Conservation (phyloP, 2,113 vertebrate genomes). For the Pungitius pungitius region DNA sequence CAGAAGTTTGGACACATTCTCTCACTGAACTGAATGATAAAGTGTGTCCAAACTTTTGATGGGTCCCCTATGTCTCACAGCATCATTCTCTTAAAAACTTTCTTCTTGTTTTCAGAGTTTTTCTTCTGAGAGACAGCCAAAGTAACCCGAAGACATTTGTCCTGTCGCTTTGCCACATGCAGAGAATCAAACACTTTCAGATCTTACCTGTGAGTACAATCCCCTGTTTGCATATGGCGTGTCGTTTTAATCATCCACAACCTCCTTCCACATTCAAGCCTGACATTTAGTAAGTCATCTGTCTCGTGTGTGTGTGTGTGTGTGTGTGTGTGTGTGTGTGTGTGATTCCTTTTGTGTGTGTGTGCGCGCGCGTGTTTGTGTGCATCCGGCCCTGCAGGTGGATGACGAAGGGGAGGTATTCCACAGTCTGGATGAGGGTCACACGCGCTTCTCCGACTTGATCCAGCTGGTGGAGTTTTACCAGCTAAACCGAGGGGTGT, state of each 20-base stretch:
- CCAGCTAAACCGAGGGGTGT: conserved; percentile 92
- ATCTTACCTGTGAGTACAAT: conserved; percentile 92
- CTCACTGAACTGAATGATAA: no score
- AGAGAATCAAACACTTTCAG: conserved; percentile 98
- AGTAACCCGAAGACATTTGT: conserved; percentile 98
- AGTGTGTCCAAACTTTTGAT: no score
- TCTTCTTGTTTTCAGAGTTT: conserved; percentile 84
- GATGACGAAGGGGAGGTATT: conserved; percentile 91
- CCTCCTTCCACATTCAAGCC: not conserved
- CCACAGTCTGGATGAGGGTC: conserved; percentile 94
- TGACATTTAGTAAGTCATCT: not conserved
- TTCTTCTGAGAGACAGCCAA: conserved; percentile 97
- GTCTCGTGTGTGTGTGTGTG: not conserved
- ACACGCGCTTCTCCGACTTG: conserved; percentile 95
- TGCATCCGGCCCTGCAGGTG: conserved; percentile 76
- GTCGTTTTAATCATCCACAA: not conserved
- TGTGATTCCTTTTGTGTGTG: conserved; percentile 3
- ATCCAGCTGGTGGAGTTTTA: conserved; percentile 99
- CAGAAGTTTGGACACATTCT: no score
- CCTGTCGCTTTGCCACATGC: conserved; percentile 92
- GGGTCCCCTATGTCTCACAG: no score
- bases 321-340: not conserved
- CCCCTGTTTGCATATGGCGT: not conserved
- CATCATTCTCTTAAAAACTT: no score
- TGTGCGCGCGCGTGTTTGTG: conserved; percentile 2